Percentiles rank a stretch among this genome's conserved stretches.
Evolutionary conservation across 2,113 vertebrate species (phyloP).

Genomic region (Saccopteryx leptura): DNA sequence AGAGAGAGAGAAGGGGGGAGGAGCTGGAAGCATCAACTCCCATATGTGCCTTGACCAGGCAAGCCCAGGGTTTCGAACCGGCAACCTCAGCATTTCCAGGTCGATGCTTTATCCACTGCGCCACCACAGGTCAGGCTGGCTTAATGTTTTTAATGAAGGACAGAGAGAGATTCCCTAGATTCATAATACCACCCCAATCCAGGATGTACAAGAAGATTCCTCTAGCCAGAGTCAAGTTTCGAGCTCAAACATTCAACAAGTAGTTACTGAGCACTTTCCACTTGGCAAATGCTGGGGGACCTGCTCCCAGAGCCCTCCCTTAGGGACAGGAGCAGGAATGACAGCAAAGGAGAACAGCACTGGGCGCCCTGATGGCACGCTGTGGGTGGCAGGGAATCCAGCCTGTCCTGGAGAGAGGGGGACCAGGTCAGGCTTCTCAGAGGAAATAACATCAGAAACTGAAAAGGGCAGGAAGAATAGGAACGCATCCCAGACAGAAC

Average conservation of each 20-base stretch:
- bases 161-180: background rate
- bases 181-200: background rate
- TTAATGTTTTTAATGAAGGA: background rate
- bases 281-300: rapidly evolving
- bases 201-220: background rate
- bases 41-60: no score
- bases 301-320: background rate
- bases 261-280: background rate
- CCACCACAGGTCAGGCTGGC: no score
- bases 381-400: background rate
- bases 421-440: background rate
- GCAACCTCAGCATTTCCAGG: no score
- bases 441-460: background rate
- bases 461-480: background rate
- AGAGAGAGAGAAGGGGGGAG: no score
- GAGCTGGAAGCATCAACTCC: no score
- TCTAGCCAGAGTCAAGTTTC: background rate
- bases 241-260: background rate
- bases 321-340: background rate
- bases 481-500: background rate
- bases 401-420: background rate
- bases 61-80: no score
- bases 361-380: no score
- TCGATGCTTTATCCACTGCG: no score
- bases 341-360: background rate